These are phyloP conservation scores for Ophion costatus DNA, from an alignment of 2,888 invertebrate species.

Conservation along the genomic window DNA sequence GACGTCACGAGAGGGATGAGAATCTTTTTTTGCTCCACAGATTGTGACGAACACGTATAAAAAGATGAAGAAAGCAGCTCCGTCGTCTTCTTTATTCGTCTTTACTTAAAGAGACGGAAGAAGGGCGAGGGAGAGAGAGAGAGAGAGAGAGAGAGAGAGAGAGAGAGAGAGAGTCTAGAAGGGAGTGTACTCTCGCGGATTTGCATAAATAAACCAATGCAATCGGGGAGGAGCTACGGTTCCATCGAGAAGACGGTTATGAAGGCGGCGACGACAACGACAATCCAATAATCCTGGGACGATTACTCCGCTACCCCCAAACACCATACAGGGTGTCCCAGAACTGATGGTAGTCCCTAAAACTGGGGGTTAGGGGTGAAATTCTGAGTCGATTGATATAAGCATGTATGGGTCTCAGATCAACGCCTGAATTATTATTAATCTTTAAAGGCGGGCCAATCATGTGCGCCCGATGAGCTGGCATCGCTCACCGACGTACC, in stretches of 20 bases:
- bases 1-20: conserved; percentile 35
- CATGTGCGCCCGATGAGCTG: too few species aligned
- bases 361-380: too few species aligned
- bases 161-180: not conserved
- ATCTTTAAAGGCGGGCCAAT: too few species aligned
- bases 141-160: not conserved
- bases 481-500: too few species aligned
- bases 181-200: conserved; percentile 51
- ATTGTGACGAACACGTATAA: not conserved
- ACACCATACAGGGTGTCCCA: not conserved
- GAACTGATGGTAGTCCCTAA: too few species aligned
- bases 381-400: too few species aligned
- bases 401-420: too few species aligned
- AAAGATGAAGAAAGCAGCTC: conserved; percentile 6
- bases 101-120: not conserved
- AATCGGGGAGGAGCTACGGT: conserved; percentile 59
- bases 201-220: conserved; percentile 61
- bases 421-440: too few species aligned
- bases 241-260: conserved; percentile 39
- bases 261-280: conserved; percentile 51
- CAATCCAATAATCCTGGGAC: conserved; percentile 61
- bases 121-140: too few species aligned
- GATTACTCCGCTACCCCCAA: conserved; percentile 50
- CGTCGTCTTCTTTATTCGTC: conserved; percentile 26
- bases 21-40: conserved; percentile 8